Percentiles rank a stretch among this genome's conserved stretches.
Evolutionary conservation across 64 coral and sea anemone species (phyloP).

Genomic region (Porites lutea): DNA sequence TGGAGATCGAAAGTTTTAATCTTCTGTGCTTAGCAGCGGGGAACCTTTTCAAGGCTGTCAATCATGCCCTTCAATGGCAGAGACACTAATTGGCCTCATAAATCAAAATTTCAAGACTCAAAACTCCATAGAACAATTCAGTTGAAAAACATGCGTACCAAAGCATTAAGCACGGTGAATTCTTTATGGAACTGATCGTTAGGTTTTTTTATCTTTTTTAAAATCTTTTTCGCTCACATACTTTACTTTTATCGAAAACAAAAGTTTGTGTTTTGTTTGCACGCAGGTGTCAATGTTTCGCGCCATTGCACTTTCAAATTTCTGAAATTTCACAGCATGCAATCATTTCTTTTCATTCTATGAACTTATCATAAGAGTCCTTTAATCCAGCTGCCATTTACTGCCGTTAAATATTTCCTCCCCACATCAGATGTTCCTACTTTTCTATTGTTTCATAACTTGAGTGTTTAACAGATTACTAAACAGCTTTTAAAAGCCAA

Average conservation of each 20-base stretch:
- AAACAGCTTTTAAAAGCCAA: neutral
- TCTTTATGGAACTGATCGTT: too few species aligned
- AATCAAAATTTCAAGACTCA: neutral
- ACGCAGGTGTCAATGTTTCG: neutral
- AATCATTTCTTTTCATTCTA: neutral
- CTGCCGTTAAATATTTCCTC: neutral
- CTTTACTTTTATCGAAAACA: too few species aligned
- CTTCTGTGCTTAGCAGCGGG: neutral
- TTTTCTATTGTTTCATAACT: neutral
- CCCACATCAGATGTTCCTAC: neutral
- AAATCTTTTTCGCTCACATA: too few species aligned
- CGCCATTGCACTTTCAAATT: too few species aligned
- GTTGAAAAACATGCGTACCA: neutral
- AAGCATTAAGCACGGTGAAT: too few species aligned
- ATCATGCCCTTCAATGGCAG: neutral
- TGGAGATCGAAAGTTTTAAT: too few species aligned
- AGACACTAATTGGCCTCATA: conserved; percentile 14
- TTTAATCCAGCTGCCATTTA: neutral
- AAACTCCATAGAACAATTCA: neutral
- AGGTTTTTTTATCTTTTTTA: too few species aligned
- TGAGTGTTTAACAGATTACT: neutral
- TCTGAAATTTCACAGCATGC: neutral
- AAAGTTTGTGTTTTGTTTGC: too few species aligned
- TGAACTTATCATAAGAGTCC: neutral
- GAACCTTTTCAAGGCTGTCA: neutral